These are phyloP conservation scores for Potorous gilbertii DNA, from an alignment of 2,797 vertebrate species.

Conservation along the genomic window DNA sequence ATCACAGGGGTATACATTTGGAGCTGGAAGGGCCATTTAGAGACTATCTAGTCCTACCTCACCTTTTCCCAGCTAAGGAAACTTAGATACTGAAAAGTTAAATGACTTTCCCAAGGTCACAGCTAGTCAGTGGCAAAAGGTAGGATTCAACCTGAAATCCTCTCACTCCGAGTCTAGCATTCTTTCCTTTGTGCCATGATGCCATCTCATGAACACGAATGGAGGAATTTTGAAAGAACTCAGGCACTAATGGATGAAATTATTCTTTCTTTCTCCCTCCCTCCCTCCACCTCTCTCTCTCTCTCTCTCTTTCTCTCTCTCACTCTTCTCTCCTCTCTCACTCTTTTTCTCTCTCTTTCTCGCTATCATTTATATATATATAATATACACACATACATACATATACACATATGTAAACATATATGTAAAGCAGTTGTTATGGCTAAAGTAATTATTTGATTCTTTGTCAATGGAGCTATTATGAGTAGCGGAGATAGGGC, in stretches of 20 bases:
- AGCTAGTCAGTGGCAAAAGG: background rate
- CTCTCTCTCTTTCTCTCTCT: too few relatives aligned
- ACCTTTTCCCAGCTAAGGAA: background rate
- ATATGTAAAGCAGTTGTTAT: background rate
- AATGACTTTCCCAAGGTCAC: background rate
- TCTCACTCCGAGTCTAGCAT: background rate
- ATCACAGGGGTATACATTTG: background rate
- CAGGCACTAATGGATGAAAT: background rate
- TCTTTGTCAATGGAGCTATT: conserved; percentile 30
- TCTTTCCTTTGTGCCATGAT: background rate
- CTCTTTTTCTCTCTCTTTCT: too few relatives aligned
- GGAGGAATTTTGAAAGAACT: conserved; percentile 28
- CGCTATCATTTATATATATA: background rate
- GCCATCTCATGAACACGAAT: conserved; percentile 10
- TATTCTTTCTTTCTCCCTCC: background rate
- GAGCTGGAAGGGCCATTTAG: background rate
- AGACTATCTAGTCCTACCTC: background rate
- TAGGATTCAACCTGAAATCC: background rate
- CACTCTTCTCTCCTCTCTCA: too few relatives aligned
- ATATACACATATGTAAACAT: background rate
- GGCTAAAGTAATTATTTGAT: conserved; percentile 18
- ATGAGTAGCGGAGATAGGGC: conserved; percentile 47
- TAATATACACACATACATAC: background rate
- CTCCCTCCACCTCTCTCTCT: too few relatives aligned
- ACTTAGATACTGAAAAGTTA: background rate